phyloP scores from a whole-genome alignment of 1,140 invertebrate genomes.

The Zophobas morio region DNA sequence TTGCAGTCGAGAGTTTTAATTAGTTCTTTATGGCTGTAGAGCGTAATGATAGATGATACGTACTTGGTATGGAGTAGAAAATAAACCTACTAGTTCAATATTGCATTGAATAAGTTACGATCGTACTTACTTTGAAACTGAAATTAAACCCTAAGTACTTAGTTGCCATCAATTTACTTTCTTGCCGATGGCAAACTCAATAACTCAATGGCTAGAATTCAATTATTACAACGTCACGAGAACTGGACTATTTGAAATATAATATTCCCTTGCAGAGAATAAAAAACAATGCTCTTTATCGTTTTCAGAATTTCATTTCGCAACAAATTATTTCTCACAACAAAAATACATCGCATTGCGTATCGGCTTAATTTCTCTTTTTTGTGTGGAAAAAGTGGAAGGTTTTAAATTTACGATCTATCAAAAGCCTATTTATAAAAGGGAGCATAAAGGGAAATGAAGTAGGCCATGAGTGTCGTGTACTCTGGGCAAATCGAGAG shows the following conservation, averaged over 20 bases:
- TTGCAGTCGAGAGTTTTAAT: constrained; percentile 4
- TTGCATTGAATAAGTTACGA: constrained; percentile 31
- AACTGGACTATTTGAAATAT: too few species aligned
- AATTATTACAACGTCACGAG: neutral
- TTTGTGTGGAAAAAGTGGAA: constrained; percentile 11
- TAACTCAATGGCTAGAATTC: constrained; percentile 17
- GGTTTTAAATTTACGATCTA: constrained; percentile 36
- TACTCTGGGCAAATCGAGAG: constrained; percentile 24
- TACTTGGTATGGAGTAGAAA: constrained; percentile 12
- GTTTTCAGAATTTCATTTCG: neutral
- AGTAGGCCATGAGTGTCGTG: constrained; percentile 34
- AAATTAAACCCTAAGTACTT: constrained; percentile 37
- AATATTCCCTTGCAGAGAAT: too few species aligned
- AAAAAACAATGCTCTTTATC: constrained; percentile 11
- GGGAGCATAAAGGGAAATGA: constrained; percentile 35
- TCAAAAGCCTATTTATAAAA: constrained; percentile 41
- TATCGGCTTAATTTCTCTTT: constrained; percentile 13
- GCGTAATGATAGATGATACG: constrained; percentile 9
- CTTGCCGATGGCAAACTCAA: constrained; percentile 19
- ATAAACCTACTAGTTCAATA: constrained; percentile 24
- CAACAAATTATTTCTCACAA: constrained; percentile 16
- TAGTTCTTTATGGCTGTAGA: constrained; percentile 12
- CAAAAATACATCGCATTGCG: neutral
- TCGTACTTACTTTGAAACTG: constrained; percentile 34
- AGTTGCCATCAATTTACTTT: constrained; percentile 35